A percentile compares a stretch with the other conserved stretches of the same genome.
These are phyloP conservation scores for Eucera pruinosa DNA, from an alignment of 2,888 invertebrate species.

Conservation along the genomic window DNA sequence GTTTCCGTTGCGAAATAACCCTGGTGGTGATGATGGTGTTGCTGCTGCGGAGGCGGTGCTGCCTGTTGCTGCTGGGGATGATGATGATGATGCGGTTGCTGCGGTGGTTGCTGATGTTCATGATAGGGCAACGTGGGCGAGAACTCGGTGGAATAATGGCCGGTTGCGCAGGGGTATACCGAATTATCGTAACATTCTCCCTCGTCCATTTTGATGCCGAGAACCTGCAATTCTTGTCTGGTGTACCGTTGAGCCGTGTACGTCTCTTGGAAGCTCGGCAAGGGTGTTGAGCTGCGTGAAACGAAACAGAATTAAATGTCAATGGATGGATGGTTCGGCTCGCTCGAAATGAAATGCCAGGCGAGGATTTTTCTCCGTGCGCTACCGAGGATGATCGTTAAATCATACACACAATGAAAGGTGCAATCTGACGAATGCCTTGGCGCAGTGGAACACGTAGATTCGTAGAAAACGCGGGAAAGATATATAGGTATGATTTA, in stretches of 20 bases:
- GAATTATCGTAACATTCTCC: slow-evolving; percentile 89
- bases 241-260: slow-evolving; percentile 91
- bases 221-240: slow-evolving; percentile 87
- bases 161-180: slow-evolving; percentile 76
- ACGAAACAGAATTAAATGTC: slow-evolving; percentile 31
- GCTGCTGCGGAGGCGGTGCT: slow-evolving; percentile 78
- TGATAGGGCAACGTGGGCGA: slow-evolving; percentile 74
- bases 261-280: slow-evolving; percentile 95
- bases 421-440: slow-evolving; percentile 8
- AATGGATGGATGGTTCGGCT: slow-evolving; percentile 1
- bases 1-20: slow-evolving; percentile 78
- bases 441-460: neutral
- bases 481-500: neutral
- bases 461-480: neutral
- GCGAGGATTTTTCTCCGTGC: neutral
- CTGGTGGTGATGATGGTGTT: slow-evolving; percentile 75
- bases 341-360: slow-evolving; percentile 14
- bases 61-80: slow-evolving; percentile 75
- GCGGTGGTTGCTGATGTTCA: slow-evolving; percentile 82
- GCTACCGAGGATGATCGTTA: slow-evolving; percentile 25
- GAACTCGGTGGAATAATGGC: slow-evolving; percentile 78
- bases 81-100: slow-evolving; percentile 84
- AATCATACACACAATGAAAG: neutral
- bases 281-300: slow-evolving; percentile 86
- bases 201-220: slow-evolving; percentile 94